phyloP scores from a whole-genome alignment of 2,888 invertebrate species.

The Eupithecia centaureata region DNA sequence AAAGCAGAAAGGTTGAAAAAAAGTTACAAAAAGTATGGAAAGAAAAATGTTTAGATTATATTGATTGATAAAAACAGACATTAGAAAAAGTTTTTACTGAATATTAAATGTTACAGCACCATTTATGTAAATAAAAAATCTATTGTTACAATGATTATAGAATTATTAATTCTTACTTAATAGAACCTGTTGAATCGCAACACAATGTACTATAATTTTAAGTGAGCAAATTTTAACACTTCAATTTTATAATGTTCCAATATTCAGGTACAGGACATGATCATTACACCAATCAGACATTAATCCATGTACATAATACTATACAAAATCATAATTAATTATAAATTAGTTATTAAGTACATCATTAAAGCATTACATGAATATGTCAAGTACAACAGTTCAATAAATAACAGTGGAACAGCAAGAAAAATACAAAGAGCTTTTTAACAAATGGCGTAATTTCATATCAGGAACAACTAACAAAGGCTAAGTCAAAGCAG shows the following conservation, averaged over 20 bases:
- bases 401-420: background rate
- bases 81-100: conserved; percentile 35
- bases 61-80: conserved; percentile 18
- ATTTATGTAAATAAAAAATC: conserved; percentile 57
- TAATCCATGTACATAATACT: background rate
- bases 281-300: background rate
- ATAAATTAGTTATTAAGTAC: background rate
- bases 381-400: background rate
- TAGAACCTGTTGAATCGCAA: background rate
- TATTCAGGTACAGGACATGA: background rate
- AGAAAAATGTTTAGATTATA: conserved; percentile 70
- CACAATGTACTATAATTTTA: background rate
- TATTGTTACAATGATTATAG: conserved; percentile 14
- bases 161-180: background rate
- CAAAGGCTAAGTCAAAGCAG: background rate
- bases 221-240: background rate
- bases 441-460: background rate
- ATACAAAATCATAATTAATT: background rate
- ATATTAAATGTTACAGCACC: conserved; percentile 65
- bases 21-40: conserved; percentile 74
- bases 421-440: background rate
- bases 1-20: conserved; percentile 66
- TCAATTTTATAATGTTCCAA: background rate
- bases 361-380: background rate
- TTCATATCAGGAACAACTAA: background rate